Evolutionary conservation across 2,797 vertebrate genomes (phyloP), one percentile per base, ranked within the genome.

Genomic region (Sardinella longiceps): DNA sequence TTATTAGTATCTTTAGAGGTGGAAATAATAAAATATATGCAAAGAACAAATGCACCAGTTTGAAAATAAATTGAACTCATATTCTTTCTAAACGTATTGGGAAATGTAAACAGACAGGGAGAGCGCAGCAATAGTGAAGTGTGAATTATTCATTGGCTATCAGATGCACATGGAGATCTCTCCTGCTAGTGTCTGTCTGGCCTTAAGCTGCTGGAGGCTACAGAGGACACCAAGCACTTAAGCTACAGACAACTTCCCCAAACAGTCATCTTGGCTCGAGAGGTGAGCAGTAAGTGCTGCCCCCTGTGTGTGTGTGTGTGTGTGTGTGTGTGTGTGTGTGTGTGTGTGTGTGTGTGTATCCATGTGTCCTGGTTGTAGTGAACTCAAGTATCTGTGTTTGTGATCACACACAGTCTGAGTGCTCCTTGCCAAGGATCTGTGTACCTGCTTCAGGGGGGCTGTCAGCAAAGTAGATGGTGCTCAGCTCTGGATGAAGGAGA

Each of bases 401-500:
- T 91, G 93, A 91, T 92, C 91, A 94, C 91, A 90, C 90, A 81
- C 91, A 93, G 92, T 90, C 90, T 89, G 92, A 92, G 91, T 90
- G 92, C 83, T 91, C 86, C 90, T 91, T 15, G 94, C 91, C 92
- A 91, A 93, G 92, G 94, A 95, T 96, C 94, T 93, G 94, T 95
- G 93, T 94, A 89, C 93, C 91, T 94, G 94, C 95, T 95, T 70
- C 88, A 92, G 94, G 95, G 93, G 90, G 93, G 94, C 95, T 94
- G 93, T 92, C 90, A 96, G 95, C 94, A 93, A 95, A 70, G 63
- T 15, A 33, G 63, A 1, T 30, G 33, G 63, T 28, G 28, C 63
- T 33, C 63, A 1, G 63, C 63, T 63, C 25, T 12, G 11, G 25
- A 30, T 63, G 60, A 63, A 63, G 60, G 25, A 3, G 58, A 28